Percentiles rank a stretch among this genome's conserved stretches.
Evolutionary conservation across 2,797 vertebrate genomes (phyloP).

Genomic region (Chelon labrosus): DNA sequence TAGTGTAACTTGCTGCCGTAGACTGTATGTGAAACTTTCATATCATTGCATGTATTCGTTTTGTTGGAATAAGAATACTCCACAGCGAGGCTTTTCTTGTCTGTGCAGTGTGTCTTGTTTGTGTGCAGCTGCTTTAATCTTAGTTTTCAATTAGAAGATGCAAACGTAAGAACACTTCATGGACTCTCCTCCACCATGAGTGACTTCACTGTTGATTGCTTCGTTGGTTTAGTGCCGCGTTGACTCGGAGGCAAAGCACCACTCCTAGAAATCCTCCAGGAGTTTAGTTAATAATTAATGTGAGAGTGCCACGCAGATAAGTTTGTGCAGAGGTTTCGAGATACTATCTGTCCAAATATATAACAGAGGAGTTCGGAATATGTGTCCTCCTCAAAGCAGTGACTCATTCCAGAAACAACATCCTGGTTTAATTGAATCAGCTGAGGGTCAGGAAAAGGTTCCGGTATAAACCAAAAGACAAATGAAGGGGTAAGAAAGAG

Average conservation of each 20-base stretch:
- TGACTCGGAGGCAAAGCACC: slow-evolving; percentile 54
- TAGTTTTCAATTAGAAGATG: not conserved
- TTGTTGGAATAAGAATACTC: not conserved
- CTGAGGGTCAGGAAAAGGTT: not conserved
- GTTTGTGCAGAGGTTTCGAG: not conserved
- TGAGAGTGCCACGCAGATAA: not conserved
- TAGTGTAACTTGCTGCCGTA: slow-evolving; percentile 51
- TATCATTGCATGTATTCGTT: slow-evolving; percentile 25
- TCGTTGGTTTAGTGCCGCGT: slow-evolving; percentile 31
- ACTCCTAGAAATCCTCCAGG: not conserved
- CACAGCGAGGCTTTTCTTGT: slow-evolving; percentile 8
- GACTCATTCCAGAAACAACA: not conserved
- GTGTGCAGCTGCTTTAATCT: slow-evolving; percentile 16
- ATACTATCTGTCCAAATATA: not conserved
- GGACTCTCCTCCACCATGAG: slow-evolving; percentile 25
- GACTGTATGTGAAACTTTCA: slow-evolving; percentile 45
- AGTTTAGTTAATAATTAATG: not conserved
- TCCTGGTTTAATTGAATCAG: not conserved
- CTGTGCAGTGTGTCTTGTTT: slow-evolving; percentile 12
- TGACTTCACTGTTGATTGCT: slow-evolving; percentile 33
- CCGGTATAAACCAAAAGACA: not conserved
- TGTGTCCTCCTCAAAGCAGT: not conserved
- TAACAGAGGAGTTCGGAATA: no score
- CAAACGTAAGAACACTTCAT: slow-evolving; percentile 34
- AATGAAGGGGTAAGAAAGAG: not conserved